Base-by-base conservation (phyloP, 2,888 invertebrate genomes). In the Elysia crispata region DNA sequence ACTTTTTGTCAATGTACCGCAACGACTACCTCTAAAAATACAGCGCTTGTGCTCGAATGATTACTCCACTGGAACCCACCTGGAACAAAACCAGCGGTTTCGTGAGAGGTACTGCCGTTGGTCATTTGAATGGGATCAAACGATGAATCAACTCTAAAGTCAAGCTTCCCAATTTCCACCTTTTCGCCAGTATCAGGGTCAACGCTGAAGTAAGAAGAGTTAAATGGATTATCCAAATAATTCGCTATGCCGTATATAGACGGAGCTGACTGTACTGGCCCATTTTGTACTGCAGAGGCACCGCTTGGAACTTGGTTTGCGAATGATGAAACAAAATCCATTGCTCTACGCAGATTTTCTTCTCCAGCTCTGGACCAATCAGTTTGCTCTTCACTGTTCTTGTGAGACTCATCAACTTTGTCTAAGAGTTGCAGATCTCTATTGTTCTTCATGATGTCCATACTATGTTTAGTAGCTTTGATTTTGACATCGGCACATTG, bases 401-500 rank as follows among this genome's bases (percentile, higher is more conserved):
- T 20, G 54, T 13, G 13, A 54, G 54, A 54, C 18, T 76, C 76
- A 18, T 20, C 33, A 62, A n/a, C 62, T 15, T 64, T 41, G 1
- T 31, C 49, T 18, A 64, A 66, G 25, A 76, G 49, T 50, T 76
- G 76, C 15, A 49, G 66, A 11, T 20, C 13, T 5, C 30, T 31
- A 5, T 6, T 6, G 11, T 15, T 30, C 11, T 28, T 11, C 20
- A 25, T 31, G 15, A 25, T 31, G 23, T 62, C 49, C 28, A 3
- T 54, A 13, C 15, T 1, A 18, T 49, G 28, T n/a, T n/a, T n/a
- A 11, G 75, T 73, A 11, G 85, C 83, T 30, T 69, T 81, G 33
- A 87, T 66, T 6, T 41, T 31, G 20, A 81, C 80, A 69, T 87
- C 87, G 0, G 86, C 74, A 72, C 87, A 87, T 69, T 87, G 87